A percentile compares a stretch with the other conserved stretches of the same genome.
phyloP scores from a whole-genome alignment of 2,797 vertebrate genomes.

The Carduelis carduelis region DNA sequence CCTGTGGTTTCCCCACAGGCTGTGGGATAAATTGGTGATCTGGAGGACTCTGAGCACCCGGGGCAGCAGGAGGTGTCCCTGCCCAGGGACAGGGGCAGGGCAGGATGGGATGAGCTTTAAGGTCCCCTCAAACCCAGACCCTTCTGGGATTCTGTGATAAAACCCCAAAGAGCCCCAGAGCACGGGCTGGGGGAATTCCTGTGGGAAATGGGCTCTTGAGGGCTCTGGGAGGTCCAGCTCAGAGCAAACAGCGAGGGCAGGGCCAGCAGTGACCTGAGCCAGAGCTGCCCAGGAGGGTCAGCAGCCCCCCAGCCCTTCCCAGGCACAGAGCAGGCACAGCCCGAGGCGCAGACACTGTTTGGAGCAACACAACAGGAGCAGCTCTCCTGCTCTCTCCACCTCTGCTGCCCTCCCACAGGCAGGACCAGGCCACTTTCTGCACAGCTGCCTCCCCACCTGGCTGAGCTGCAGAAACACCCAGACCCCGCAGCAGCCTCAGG shows the following conservation, averaged over 20 bases:
- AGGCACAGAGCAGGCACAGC: neutral
- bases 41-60: neutral
- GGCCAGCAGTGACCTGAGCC: rapidly evolving
- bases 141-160: neutral
- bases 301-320: rapidly evolving
- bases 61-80: no score
- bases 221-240: neutral
- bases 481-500: no score
- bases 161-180: neutral
- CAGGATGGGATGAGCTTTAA: neutral
- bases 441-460: no score
- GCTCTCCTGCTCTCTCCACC: neutral
- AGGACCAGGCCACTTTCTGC: no score
- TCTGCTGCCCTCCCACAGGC: neutral
- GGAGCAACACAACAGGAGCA: no score
- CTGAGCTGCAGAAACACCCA: no score
- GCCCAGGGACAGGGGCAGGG: neutral
- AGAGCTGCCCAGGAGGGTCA: neutral
- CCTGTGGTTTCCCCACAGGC: neutral
- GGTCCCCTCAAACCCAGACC: neutral
- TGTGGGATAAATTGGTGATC: neutral
- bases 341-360: rapidly evolving
- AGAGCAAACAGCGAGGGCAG: neutral
- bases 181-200: neutral
- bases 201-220: rapidly evolving